Base-by-base conservation (phyloP, 2,797 vertebrate species). In the Lepilemur septentrionalis region DNA sequence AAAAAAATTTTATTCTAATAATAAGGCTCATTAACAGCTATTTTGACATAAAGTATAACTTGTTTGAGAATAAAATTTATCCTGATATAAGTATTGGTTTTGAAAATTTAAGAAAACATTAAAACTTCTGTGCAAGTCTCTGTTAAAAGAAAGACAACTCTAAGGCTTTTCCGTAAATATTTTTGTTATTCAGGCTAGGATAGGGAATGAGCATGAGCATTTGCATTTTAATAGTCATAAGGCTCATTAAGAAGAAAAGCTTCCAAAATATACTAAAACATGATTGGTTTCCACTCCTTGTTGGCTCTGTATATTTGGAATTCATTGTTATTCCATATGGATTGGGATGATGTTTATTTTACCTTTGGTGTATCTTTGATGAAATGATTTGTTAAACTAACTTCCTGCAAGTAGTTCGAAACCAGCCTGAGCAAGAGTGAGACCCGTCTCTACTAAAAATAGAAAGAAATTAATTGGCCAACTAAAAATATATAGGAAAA, bases 21-120 rank as follows among this genome's bases (percentile, higher is more conserved):
- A 82, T 88, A 91, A 91, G 95, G 67, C 15, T 82, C 35, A 85
- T 85, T 73, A 84, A 73, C n/a, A 69, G 28, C 9, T 72, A 63
- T 75, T 95, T 87, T 84, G 63, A 80, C n/a, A 32, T 48, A 81
- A 93, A 83, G 55, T 87, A 70, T 82, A 90, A 59, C 23, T 65
- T 94, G 59, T 72, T 85, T 94, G 81, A 97, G 17, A 55, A 89
- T 82, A 75, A 89, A 80, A 81, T 91, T 87, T 90, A 84, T 87
- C 41, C 78, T 75, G 78, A 72, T 2, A 46, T 7, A 73, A 96
- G 55, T 82, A 81, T 20, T 92, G 8, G 32, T 93, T 96, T 79
- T 84, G 57, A 92, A 95, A 93, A 72, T 85, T 46, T 85, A 95
- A 87, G 48, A 89, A 87, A 94, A 46, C n/a, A 81, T 69, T 17